These are phyloP conservation scores for Corythornis vintsioides DNA, from an alignment of 2,113 vertebrate species.

Conservation along the genomic window DNA sequence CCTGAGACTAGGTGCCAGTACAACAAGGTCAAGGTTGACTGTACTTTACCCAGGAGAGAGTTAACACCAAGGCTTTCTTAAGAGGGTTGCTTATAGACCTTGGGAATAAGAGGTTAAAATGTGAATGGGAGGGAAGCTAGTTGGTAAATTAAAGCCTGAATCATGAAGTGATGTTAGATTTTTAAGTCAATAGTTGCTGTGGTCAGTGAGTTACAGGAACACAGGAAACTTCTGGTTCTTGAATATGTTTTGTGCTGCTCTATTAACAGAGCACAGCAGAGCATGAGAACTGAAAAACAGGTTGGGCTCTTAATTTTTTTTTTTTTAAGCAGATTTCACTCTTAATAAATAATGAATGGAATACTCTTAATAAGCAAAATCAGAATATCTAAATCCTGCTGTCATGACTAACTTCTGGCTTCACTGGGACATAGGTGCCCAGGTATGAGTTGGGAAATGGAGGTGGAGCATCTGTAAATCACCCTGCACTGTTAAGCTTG, in stretches of 20 bases:
- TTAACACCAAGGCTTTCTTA: not conserved
- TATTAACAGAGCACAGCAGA: not conserved
- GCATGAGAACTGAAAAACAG: not conserved
- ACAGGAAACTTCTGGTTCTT: not conserved
- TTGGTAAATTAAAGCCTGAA: not conserved
- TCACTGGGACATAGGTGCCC: not conserved
- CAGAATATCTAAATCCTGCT: not conserved
- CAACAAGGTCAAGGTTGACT: not conserved
- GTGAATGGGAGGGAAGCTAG: not conserved
- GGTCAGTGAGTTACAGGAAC: not conserved
- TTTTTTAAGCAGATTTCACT: not conserved
- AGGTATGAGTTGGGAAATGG: not conserved
- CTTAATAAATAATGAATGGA: not conserved
- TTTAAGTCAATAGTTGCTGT: not conserved
- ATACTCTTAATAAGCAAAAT: not conserved
- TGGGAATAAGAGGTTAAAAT: not conserved
- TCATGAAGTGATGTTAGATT: not conserved
- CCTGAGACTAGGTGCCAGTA: not conserved
- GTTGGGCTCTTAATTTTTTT: not conserved
- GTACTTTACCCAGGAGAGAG: not conserved
- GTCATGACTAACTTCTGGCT: not conserved
- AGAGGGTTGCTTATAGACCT: not conserved
- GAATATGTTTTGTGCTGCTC: not conserved
- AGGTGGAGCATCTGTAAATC: not conserved
- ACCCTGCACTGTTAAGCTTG: accelerated